Percentiles rank a stretch among this genome's conserved stretches.
Conservation (phyloP, 2,797 vertebrate species). For the Molossus molossus region DNA sequence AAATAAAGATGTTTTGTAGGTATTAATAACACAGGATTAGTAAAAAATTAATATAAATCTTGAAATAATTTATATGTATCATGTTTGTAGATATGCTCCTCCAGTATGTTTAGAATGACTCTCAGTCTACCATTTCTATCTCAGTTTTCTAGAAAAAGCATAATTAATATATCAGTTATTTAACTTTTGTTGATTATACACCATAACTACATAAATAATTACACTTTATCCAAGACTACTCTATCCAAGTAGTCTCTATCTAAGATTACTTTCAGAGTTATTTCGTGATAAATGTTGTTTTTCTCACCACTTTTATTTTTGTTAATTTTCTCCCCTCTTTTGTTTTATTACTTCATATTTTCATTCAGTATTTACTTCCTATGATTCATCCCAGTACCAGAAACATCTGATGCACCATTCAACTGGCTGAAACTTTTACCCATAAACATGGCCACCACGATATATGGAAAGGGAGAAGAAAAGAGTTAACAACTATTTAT, state of each 20-base stretch:
- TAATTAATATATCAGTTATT: slow-evolving; percentile 20
- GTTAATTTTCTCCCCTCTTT: neutral
- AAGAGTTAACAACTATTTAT: neutral
- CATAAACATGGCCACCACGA: neutral
- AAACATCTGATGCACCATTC: neutral
- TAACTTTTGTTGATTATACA: neutral
- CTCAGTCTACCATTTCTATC: neutral
- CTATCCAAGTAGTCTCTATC: neutral
- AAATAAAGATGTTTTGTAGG: slow-evolving; percentile 23
- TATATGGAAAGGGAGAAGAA: neutral
- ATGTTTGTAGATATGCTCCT: neutral
- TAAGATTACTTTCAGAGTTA: neutral
- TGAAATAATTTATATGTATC: slow-evolving; percentile 24
- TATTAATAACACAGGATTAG: neutral
- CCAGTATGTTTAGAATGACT: neutral
- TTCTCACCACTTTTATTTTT: neutral
- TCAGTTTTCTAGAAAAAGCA: slow-evolving; percentile 34
- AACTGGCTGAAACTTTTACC: neutral
- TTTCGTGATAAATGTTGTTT: neutral
- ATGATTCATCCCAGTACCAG: neutral
- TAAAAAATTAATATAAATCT: slow-evolving; percentile 25
- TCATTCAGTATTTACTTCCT: neutral
- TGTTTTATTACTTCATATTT: neutral
- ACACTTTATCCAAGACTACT: neutral
- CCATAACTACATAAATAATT: neutral